Evolutionary conservation across 2,888 invertebrate species (phyloP).

Genomic region (Automeris io): DNA sequence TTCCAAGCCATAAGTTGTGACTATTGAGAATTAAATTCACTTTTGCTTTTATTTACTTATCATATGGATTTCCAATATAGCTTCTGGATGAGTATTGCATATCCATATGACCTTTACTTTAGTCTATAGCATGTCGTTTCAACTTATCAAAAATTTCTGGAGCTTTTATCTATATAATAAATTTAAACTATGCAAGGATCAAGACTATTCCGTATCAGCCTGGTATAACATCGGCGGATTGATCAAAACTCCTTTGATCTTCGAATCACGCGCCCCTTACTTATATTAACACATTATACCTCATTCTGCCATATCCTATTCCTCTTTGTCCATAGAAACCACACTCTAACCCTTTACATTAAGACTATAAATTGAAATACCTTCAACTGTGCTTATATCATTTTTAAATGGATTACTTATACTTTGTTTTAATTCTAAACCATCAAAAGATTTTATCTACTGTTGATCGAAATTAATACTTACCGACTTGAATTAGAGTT

Average conservation of each 20-base stretch:
- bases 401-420: conserved; percentile 16
- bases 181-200: conserved; percentile 35
- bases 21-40: no score
- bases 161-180: conserved; percentile 5
- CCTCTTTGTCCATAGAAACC: conserved; percentile 8
- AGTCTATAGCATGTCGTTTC: no score
- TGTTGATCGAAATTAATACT: conserved; percentile 12
- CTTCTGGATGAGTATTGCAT: no score
- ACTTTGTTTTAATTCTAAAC: conserved; percentile 11
- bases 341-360: conserved; percentile 11
- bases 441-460: conserved; percentile 4
- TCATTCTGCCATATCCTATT: conserved; percentile 31
- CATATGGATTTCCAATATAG: no score
- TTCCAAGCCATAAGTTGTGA: no score
- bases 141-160: neutral
- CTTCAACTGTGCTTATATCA: conserved; percentile 10
- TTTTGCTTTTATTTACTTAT: no score
- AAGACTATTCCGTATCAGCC: conserved; percentile 39
- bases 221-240: conserved; percentile 45
- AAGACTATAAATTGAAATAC: conserved; percentile 11
- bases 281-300: conserved; percentile 56
- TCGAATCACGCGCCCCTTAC: conserved; percentile 66
- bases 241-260: conserved; percentile 69
- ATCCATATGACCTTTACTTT: no score
- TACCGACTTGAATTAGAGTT: conserved; percentile 6